phyloP scores from a whole-genome alignment of 2,888 invertebrate species.

The Theristus sp. region DNA sequence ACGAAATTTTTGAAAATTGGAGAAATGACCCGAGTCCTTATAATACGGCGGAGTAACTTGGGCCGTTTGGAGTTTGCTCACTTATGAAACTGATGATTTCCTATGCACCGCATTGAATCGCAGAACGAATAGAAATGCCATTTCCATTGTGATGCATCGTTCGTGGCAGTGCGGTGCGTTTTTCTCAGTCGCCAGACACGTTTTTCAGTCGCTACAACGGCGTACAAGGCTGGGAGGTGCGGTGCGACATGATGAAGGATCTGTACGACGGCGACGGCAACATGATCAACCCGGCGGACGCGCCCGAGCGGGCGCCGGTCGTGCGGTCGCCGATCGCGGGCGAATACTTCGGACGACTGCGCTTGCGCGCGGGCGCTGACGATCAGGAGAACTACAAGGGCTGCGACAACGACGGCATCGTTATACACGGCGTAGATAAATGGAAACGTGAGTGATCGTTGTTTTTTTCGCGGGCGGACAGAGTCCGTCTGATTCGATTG shows the following conservation, averaged over 20 bases:
- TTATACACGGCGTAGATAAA: conserved; percentile 23
- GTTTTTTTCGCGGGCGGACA: background rate
- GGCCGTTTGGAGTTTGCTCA: no score
- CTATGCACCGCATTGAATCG: no score
- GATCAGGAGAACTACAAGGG: conserved; percentile 20
- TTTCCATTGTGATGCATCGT: no score
- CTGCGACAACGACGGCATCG: conserved; percentile 26
- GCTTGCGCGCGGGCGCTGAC: conserved; percentile 14
- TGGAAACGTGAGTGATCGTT: conserved; percentile 30
- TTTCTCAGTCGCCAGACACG: no score
- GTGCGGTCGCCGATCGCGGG: conserved; percentile 21
- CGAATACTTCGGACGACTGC: conserved; percentile 15
- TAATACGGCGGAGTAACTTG: no score
- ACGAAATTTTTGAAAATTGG: no score
- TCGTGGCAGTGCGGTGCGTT: no score
- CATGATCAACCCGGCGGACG: conserved; percentile 6
- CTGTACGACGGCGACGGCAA: background rate
- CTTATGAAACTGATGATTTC: no score
- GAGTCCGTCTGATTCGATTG: no score
- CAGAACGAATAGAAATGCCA: no score
- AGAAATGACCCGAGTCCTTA: no score
- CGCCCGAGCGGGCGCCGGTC: conserved; percentile 12
- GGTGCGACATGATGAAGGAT: conserved; percentile 9
- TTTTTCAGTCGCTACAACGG: conserved; percentile 19
- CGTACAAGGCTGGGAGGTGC: conserved; percentile 24